Base-by-base conservation (phyloP, 2,797 vertebrate genomes). In the Scarus forsteni region DNA sequence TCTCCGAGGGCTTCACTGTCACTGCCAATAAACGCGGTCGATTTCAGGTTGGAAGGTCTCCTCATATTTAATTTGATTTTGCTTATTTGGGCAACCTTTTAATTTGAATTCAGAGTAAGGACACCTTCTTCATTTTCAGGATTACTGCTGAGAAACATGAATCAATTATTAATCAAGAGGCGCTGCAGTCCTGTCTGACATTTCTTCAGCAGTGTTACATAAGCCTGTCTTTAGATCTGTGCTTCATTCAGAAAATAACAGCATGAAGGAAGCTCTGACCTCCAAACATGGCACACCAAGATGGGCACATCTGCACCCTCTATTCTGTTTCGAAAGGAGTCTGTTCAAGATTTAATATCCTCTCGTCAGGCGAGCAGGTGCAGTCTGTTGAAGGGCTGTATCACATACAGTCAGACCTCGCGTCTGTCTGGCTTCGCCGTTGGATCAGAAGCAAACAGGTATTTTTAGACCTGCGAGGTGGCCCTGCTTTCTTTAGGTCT, bases 321-420 rank as follows among this genome's bases (percentile, higher is more conserved):
- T 62, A 27, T 54, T 80, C 65, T 58, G 48, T 71, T 75, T 57
- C 66, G 65, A 39, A 83, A 69, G 35, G 48, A 66, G 65, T 54
- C 53, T 68, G 43, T 81, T 60, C 53, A 57, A 65, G 55, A 68
- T 76, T 67, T 82, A 83, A 86, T 73, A 76, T 77, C 61, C 60
- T 72, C 64, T 54, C 64, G 83, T 85, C 75, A 68, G 79, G 49
- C 54, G 69, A 83, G 52, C 79, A 80, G 69, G 71, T 70, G 77
- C 66, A 73, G 56, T 34, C 4, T 54, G 60, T 67, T 79, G 57
- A 75, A 51, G 77, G 50, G 54, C 56, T 52, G 52, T 11, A 46
- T 62, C 55, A 61, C 64, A 64, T 16, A 45, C 44, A 46, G 43
- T 45, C 53, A 77, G 58, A 70, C 50, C 71, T 77, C 69, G 66